Evolutionary conservation across 2,797 vertebrate genomes (phyloP), one percentile per base, ranked within the genome.

Genomic region (Poecilia picta): DNA sequence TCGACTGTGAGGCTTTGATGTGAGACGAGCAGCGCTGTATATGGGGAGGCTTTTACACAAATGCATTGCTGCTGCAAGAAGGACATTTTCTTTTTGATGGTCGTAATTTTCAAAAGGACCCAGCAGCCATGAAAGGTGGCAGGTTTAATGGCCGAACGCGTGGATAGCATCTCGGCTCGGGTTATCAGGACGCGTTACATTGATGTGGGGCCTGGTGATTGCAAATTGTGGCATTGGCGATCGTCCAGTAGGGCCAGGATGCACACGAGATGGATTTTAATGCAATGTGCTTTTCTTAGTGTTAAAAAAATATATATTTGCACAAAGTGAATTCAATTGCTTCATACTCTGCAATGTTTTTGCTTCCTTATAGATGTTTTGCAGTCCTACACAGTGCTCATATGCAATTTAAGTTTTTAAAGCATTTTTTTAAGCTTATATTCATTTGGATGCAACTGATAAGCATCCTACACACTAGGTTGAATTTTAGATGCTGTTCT

Each of bases 41-140:
- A 72, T 72, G 53, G 71, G 73, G 74, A 78, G 47, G 78, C 82
- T 78, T 81, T 86, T 66, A 81, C 43, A 79, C 43, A 81, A 62
- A 79, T 23, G 46, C 68, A 74, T 28, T 72, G 84, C 85, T 83
- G 82, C 85, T 84, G 83, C 72, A 70, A 59, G 82, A 86, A 86
- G 83, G 83, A 75, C 85, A 73, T 87, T 89, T 86, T 85, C 75
- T 81, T 36, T 89, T 85, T 89, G 85, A 91, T 87, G 83, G 88
- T 83, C 88, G 80, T 85, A 83, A 91, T 92, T 93, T 90, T 89
- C 83, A 57, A 82, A 86, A 89, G 85, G 89, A 76, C 84, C 85
- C 79, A 28, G 77, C 77, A 64, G 79, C 72, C 15, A 33, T 84
- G 78, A 87, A 88, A 91, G 87, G 85, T 90, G 80, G 86, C 76